Conservation (phyloP, 2,113 vertebrate genomes). For the Dolichallabes microphthalmus region DNA sequence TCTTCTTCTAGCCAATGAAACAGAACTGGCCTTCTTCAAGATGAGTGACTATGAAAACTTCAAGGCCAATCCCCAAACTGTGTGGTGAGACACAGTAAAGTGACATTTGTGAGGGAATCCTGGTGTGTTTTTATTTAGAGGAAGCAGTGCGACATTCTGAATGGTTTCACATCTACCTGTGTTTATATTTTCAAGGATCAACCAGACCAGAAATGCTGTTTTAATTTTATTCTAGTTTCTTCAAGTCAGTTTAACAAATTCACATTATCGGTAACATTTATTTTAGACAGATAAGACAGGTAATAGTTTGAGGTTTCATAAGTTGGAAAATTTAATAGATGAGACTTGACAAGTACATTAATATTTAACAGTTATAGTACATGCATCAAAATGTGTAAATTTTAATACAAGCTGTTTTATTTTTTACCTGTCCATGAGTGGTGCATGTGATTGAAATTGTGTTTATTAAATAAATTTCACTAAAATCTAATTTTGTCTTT, state of each 20-base stretch:
- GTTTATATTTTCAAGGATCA: neutral
- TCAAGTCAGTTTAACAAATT: constrained; percentile 3
- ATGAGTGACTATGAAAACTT: constrained; percentile 83
- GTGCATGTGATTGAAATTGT: constrained; percentile 8
- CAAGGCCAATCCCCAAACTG: constrained; percentile 80
- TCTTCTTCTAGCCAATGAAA: constrained; percentile 81
- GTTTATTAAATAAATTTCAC: constrained; percentile 9
- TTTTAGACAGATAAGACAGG: neutral
- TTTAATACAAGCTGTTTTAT: constrained; percentile 14
- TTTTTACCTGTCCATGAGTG: constrained; percentile 5
- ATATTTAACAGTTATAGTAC: neutral
- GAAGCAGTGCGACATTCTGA: neutral
- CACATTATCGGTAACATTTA: neutral
- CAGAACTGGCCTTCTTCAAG: constrained; percentile 89
- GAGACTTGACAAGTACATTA: neutral
- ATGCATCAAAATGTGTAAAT: neutral
- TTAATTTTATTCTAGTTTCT: constrained; percentile 7
- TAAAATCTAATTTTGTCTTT: neutral
- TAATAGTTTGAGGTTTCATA: neutral
- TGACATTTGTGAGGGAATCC: neutral
- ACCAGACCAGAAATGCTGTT: neutral
- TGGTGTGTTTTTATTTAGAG: constrained; percentile 22
- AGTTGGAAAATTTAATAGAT: neutral
- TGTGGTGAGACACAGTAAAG: constrained; percentile 58
- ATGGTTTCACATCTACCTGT: neutral